Evolutionary conservation across 2,113 vertebrate species (phyloP), one percentile per base, ranked within the genome.

Genomic region (Saccopteryx bilineata): DNA sequence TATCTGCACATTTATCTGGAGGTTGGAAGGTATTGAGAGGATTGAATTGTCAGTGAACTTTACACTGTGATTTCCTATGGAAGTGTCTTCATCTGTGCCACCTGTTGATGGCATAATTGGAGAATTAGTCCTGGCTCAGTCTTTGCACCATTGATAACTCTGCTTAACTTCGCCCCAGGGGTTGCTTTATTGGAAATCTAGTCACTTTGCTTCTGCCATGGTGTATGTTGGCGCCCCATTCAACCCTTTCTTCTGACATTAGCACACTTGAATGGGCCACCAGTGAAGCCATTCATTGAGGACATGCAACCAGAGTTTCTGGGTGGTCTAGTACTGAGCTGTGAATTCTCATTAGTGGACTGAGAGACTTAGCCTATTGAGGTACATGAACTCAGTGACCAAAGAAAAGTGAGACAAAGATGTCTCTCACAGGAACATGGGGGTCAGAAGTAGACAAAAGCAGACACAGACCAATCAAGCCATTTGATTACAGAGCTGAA

Each of bases 361-460:
- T 98, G 98, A 93, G 63, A 75, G 97, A 97, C 93, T 96, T 96
- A 97, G 98, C 98, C 98, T 98, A 98, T 98, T 98, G 98, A 98
- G 98, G 98, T 98, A 98, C 98, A 98, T 99, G 98, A 99, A 99
- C 98, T 99, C 98, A 92, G 97, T 99, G 98, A 98, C 98, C 98
- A 99, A 98, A 98, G 98, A 98, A 95, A 98, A 98, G 96, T 97
- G 98, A 98, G 98, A 99, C 98, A 99, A 99, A 98, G 98, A 98
- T 98, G 98, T 98, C 96, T 98, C 98, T 98, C 97, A 54, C 96
- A n/a, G 39, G 98, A 97, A 96, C 69, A 96, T 79, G 97, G 85
- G 98, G 98, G 98, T 98, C 98, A 98, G 96, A 88, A 95, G 93
- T 9, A 58, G 96, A 98, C 98, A 99, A 99, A 98, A 95, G 98